phyloP scores from a whole-genome alignment of 2,113 vertebrate species.

The Cyprinodon variegatus region DNA sequence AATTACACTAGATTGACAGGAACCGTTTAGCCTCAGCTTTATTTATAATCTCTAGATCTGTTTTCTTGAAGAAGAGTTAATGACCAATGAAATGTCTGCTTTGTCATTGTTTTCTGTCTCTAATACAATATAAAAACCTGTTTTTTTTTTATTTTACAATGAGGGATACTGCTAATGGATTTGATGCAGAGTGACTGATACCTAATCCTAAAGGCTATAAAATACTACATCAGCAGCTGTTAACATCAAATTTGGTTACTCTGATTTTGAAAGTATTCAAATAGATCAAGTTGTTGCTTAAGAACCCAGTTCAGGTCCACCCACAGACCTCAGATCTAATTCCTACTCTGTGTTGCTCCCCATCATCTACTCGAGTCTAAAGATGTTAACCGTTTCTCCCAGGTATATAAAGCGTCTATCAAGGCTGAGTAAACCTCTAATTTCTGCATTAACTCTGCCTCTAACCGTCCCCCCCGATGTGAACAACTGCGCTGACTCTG shows the following conservation, averaged over 20 bases:
- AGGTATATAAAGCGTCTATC: constrained; percentile 37
- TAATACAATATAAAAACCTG: too few relatives aligned
- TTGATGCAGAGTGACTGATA: neutral
- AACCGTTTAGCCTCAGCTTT: too few relatives aligned
- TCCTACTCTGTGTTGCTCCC: neutral
- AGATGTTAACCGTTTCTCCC: constrained; percentile 54
- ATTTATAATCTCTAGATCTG: too few relatives aligned
- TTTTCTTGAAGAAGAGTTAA: too few relatives aligned
- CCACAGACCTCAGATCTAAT: neutral
- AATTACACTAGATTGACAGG: too few relatives aligned
- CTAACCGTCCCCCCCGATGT: constrained; percentile 28
- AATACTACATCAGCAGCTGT: constrained; percentile 10
- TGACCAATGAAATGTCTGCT: too few relatives aligned
- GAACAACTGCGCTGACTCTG: constrained; percentile 7
- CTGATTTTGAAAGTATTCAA: neutral
- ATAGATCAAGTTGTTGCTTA: neutral
- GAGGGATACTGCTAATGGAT: too few relatives aligned
- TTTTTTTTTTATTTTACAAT: too few relatives aligned
- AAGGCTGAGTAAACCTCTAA: constrained; percentile 26
- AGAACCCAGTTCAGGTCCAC: neutral
- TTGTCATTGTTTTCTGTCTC: too few relatives aligned
- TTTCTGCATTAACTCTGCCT: constrained; percentile 40
- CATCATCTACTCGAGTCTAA: constrained; percentile 10
- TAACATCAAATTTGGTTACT: neutral
- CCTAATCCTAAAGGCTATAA: constrained; percentile 4